Evolutionary conservation across 2,113 vertebrate species (phyloP).

Genomic region (Cariama cristata): DNA sequence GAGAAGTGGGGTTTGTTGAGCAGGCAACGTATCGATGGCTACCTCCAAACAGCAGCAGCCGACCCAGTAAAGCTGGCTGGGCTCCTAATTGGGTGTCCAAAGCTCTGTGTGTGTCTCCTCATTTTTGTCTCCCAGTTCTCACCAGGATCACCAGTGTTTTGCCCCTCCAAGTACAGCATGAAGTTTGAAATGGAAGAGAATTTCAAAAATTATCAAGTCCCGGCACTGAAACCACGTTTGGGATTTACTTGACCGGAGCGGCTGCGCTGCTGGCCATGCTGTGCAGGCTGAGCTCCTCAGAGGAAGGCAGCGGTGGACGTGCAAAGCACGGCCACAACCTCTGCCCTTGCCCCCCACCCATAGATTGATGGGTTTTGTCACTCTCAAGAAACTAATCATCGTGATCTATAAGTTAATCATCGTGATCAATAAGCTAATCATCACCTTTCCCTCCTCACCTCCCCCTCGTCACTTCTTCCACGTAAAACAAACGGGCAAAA

Average conservation of each 20-base stretch:
- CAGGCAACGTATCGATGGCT: fast-evolving
- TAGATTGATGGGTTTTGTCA: not conserved
- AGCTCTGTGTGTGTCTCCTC: not conserved
- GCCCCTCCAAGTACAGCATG: not conserved
- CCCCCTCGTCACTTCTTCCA: not conserved
- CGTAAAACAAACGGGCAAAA: not conserved
- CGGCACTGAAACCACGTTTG: not conserved
- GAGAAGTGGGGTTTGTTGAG: not conserved
- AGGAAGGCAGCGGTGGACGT: not conserved
- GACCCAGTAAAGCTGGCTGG: not conserved
- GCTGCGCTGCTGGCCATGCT: not conserved
- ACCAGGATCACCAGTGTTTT: not conserved
- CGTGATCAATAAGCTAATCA: not conserved
- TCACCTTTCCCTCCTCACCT: not conserved
- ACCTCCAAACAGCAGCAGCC: not conserved
- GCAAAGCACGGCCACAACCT: not conserved
- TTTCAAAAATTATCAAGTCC: not conserved
- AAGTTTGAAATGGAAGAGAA: not conserved
- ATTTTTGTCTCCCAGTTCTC: not conserved
- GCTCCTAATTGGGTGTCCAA: not conserved
- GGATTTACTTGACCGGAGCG: not conserved
- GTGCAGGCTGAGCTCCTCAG: not conserved
- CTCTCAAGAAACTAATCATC: not conserved
- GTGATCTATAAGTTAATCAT: not conserved
- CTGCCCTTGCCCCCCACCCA: fast-evolving